phyloP scores from a whole-genome alignment of 92 coral and sea anemone species.

The Heteractis magnifica region DNA sequence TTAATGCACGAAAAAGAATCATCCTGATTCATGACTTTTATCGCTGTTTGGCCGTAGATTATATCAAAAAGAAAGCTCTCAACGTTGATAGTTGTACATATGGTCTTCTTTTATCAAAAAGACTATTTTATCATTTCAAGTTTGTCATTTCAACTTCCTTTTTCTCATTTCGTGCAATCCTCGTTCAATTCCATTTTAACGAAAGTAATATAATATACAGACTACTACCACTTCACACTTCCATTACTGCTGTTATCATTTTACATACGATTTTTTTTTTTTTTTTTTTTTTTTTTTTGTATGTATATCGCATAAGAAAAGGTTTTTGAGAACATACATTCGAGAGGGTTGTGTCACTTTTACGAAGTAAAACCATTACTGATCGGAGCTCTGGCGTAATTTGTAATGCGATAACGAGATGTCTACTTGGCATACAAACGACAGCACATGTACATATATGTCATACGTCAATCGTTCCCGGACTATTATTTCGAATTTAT shows the following conservation, averaged over 20 bases:
- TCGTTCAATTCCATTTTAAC: neutral
- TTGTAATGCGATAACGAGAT: constrained; percentile 7
- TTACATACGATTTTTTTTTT: neutral
- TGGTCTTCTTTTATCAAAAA: neutral
- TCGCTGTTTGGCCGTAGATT: constrained; percentile 3
- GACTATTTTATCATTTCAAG: neutral
- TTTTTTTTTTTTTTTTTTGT: neutral
- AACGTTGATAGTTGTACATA: neutral
- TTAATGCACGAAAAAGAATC: constrained; percentile 9
- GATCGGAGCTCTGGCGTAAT: neutral
- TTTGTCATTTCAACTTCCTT: neutral
- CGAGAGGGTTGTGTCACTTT: neutral
- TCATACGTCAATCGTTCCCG: neutral
- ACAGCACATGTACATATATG: neutral
- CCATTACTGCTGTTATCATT: constrained; percentile 7
- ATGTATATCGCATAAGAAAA: neutral
- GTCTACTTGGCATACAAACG: constrained; percentile 5
- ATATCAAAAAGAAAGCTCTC: neutral
- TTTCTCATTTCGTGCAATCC: neutral
- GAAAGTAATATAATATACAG: neutral
- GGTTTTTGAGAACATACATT: neutral
- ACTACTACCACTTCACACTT: constrained; percentile 1
- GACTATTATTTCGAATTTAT: neutral
- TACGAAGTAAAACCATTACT: neutral
- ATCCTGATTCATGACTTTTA: neutral